These are phyloP conservation scores for Poecilia latipinna DNA, from an alignment of 2,113 vertebrate species.

Conservation along the genomic window DNA sequence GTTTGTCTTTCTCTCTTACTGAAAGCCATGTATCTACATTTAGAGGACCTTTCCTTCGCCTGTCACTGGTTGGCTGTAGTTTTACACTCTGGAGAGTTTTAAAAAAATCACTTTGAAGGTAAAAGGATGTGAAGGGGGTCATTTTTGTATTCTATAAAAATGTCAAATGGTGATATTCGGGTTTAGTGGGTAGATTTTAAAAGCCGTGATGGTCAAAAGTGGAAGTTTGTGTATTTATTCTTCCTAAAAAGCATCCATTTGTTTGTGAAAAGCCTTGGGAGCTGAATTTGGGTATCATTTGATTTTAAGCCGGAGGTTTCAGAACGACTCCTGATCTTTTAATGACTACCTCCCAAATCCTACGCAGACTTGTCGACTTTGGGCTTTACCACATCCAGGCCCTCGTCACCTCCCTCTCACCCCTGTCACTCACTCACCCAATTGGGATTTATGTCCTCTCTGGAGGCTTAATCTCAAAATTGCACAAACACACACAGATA, in stretches of 20 bases:
- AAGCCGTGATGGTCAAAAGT: conserved; percentile 28
- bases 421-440: conserved; percentile 18
- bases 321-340: conserved; percentile 44
- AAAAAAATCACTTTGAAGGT: conserved; percentile 15
- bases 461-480: conserved; percentile 25
- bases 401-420: conserved; percentile 20
- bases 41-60: conserved; percentile 18
- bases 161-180: conserved; percentile 19
- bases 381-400: conserved; percentile 26
- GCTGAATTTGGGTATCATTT: conserved; percentile 10
- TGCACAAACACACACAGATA: conserved; percentile 13
- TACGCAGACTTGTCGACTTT: conserved; percentile 42
- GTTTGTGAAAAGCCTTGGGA: conserved; percentile 43
- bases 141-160: conserved; percentile 42
- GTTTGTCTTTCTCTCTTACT: background rate
- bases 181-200: conserved; percentile 23
- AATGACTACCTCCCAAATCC: conserved; percentile 64
- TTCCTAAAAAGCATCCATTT: conserved; percentile 34
- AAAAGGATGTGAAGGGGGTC: conserved; percentile 44
- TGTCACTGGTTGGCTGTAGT: conserved; percentile 44
- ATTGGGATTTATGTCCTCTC: background rate
- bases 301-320: conserved; percentile 45
- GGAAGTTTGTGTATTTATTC: conserved; percentile 34
- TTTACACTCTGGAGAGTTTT: conserved; percentile 38
- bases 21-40: conserved; percentile 55